These are phyloP conservation scores for Caprella mutica DNA, from an alignment of 2,888 invertebrate species.

Conservation along the genomic window DNA sequence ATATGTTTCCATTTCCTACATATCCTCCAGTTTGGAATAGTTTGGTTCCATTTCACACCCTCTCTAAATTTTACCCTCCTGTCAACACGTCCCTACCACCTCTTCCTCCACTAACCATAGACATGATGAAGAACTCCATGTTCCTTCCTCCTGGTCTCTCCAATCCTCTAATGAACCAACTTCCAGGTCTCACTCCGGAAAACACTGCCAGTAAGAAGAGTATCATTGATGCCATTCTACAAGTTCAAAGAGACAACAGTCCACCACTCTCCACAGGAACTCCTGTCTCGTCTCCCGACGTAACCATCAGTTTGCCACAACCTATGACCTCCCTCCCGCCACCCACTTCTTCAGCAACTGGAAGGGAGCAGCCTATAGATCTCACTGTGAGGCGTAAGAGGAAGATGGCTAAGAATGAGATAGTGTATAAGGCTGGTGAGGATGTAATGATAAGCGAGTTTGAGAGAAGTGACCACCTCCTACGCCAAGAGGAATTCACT, in stretches of 20 bases:
- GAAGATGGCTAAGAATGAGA: slow-evolving; percentile 32
- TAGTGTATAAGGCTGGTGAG: slow-evolving; percentile 22
- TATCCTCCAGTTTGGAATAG: slow-evolving; percentile 29
- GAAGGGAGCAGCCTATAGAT: slow-evolving; percentile 29
- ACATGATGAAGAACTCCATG: slow-evolving; percentile 15
- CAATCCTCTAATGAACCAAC: background rate
- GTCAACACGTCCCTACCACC: background rate
- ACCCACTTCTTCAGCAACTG: slow-evolving; percentile 1
- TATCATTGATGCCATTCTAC: slow-evolving; percentile 27
- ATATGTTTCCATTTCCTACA: slow-evolving; percentile 30
- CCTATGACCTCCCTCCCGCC: slow-evolving; percentile 4
- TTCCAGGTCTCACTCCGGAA: slow-evolving; percentile 15
- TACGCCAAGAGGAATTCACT: slow-evolving; percentile 1
- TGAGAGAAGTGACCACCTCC: slow-evolving; percentile 1
- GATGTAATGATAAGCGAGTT: slow-evolving; percentile 10
- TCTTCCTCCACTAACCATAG: slow-evolving; percentile 6
- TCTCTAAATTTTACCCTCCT: slow-evolving; percentile 26
- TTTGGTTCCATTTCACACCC: slow-evolving; percentile 24
- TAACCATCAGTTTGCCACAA: background rate
- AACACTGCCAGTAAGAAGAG: slow-evolving; percentile 26
- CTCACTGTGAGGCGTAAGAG: slow-evolving; percentile 29
- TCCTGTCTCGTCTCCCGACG: background rate
- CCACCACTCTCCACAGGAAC: background rate
- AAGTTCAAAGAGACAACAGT: slow-evolving; percentile 22
- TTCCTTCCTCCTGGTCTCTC: slow-evolving; percentile 11